Base-by-base conservation (phyloP, 1,140 invertebrate genomes). In the Subanguina moxae region DNA sequence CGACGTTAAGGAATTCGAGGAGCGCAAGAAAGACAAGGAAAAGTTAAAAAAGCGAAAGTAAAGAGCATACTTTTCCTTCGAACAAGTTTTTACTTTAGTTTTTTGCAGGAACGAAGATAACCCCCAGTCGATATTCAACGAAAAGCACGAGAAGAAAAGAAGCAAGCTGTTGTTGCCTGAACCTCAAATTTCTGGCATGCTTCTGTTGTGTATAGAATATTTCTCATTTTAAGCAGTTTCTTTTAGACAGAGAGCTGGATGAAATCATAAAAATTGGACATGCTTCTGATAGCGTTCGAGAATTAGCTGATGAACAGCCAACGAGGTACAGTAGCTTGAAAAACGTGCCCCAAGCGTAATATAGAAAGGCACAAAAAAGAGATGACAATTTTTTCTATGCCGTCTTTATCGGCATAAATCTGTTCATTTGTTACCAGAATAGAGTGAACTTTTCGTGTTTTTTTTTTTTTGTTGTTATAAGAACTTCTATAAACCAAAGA, bases 201-300 rank as follows among this genome's bases (percentile, higher is more conserved):
- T 38, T 38, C 32, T 11, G 32, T 38, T 38, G n/a, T n/a, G n/a
- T n/a, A n/a, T n/a, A n/a, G n/a, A n/a, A n/a, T n/a, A n/a, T n/a
- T n/a, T n/a, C n/a, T n/a, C n/a, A n/a, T n/a, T 11, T 38, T 5
- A 38, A 38, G 3, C 32, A 11, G n/a, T n/a, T 38, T 3, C 11
- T 38, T 38, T 38, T 38, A 38, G 32, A 97, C 75, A 78, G 82
- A 19, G 87, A 88, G 69, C 73, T 88, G 25, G 87, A 88, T 84
- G 88, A 94, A 87, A 94, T 98, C 11, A 92, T 98, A 0, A 99
- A 98, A 85, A 86, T 98, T 62, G 95, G 95, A 0, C 88, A 91
- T 73, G 92, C 93, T 9, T 95, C 91, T 77, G 92, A 97, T 85
- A 89, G 91, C 73, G 93, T 93, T 5, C 87, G 92, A 67, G 92